Evolutionary conservation across 2,888 invertebrate genomes (phyloP), one percentile per base, ranked within the genome.

Genomic region (Epiblema foenella): DNA sequence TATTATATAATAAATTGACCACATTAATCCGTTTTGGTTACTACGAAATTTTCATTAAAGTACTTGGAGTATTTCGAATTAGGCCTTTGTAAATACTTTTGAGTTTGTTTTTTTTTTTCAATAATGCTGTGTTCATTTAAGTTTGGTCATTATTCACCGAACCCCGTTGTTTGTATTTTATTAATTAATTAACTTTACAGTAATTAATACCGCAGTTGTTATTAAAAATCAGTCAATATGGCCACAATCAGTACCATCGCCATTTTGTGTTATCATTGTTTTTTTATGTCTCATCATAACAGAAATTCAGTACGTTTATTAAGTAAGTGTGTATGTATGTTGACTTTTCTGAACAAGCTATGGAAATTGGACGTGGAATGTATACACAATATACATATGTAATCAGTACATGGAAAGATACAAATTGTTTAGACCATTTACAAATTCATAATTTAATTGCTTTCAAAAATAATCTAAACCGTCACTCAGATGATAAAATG

Each of bases 111-210:
- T 71, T 62, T 71, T 62, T 67, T 71, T 62, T 57, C 52, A n/a
- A 64, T 64, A 64, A 64, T 64, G 37, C 49, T 72, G 63, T 72
- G 68, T 69, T 65, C 54, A 69, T 64, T 51, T 56, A 20, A 59
- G 64, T 75, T 69, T 72, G 74, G 68, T 72, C 75, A 74, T 75
- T 75, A 72, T 73, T 79, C 76, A 79, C 79, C 70, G 74, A 74
- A 75, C 75, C 77, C 77, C 76, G 74, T 75, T 79, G 81, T 83
- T 81, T 83, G 80, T 78, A 78, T 80, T 24, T 78, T 77, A 77
- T 80, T 79, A 75, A 74, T 79, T 75, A 73, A 77, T 79, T 79
- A 77, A 79, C 77, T 78, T 73, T 75, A 69, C 65, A 74, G 76
- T 78, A 72, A 74, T 73, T 66, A 74, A 74, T 74, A 64, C 60